phyloP scores from a whole-genome alignment of 92 coral and sea anemone species.

The Micromussa lordhowensis region DNA sequence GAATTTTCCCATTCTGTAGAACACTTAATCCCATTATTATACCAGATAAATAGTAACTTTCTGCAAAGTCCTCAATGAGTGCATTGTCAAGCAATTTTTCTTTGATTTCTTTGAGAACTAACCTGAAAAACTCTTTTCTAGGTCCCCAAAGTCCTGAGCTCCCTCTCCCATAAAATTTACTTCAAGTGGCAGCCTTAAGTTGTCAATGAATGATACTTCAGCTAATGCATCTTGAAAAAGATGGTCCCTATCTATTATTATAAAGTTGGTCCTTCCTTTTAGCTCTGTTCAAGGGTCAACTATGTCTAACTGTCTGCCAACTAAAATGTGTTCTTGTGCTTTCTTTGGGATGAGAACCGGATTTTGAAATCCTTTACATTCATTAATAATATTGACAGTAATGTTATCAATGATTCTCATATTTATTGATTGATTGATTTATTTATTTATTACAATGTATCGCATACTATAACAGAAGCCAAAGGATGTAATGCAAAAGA shows the following conservation, averaged over 20 bases:
- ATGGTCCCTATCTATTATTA: conserved; percentile 61
- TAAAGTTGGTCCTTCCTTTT: conserved; percentile 50
- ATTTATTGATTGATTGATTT: too few relatives aligned
- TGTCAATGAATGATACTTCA: conserved; percentile 35
- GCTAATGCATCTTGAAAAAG: conserved; percentile 42
- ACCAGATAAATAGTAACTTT: conserved; percentile 48
- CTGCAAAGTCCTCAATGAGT: conserved; percentile 53
- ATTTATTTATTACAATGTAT: too few relatives aligned
- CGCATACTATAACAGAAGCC: too few relatives aligned
- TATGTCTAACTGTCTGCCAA: conserved; percentile 66
- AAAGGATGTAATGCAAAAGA: too few relatives aligned
- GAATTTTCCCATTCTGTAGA: conserved; percentile 25
- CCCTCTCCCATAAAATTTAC: conserved; percentile 58
- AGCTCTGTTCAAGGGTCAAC: conserved; percentile 42
- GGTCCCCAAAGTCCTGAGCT: conserved; percentile 38
- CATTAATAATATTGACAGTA: too few relatives aligned
- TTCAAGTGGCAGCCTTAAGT: conserved; percentile 61
- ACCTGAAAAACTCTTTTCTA: conserved; percentile 37
- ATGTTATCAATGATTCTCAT: too few relatives aligned
- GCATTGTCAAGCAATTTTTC: conserved; percentile 64
- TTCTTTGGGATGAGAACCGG: conserved; percentile 49
- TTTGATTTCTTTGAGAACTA: conserved; percentile 62
- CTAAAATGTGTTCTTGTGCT: conserved; percentile 57
- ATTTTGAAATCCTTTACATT: conserved; percentile 2
- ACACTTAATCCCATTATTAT: conserved; percentile 46